A percentile compares a stretch with the other conserved stretches of the same genome.
Evolutionary conservation across 2,888 invertebrate genomes (phyloP).

Genomic region (Mesodorylaimus sp.): DNA sequence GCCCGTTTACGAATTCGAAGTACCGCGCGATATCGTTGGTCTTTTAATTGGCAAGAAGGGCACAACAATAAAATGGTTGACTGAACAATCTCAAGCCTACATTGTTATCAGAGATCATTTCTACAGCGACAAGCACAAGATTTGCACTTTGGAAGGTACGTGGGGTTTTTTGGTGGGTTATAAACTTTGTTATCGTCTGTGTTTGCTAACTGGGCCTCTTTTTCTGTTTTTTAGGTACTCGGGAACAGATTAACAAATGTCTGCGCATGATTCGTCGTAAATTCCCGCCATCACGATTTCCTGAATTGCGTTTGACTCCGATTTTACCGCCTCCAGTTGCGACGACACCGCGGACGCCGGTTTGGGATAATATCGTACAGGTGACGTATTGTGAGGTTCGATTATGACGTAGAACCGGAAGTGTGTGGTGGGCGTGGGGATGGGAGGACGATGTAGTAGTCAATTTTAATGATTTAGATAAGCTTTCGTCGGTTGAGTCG

Average conservation of each 20-base stretch:
- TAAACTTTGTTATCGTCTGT: neutral
- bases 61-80: slow-evolving; percentile 22
- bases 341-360: neutral
- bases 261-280: slow-evolving; percentile 22
- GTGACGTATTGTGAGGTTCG: no score
- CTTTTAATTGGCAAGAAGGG: slow-evolving; percentile 28
- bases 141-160: slow-evolving; percentile 22
- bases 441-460: no score
- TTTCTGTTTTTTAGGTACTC: slow-evolving; percentile 16
- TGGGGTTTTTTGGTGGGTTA: neutral
- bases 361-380: slow-evolving; percentile 2
- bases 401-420: no score
- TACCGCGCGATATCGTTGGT: slow-evolving; percentile 28
- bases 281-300: slow-evolving; percentile 26
- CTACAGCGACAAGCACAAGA: slow-evolving; percentile 15
- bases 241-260: slow-evolving; percentile 27
- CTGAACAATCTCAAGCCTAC: slow-evolving; percentile 1
- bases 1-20: slow-evolving; percentile 29
- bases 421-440: no score
- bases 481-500: no score
- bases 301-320: slow-evolving; percentile 27
- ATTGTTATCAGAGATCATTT: slow-evolving; percentile 8
- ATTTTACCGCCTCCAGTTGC: slow-evolving; percentile 24
- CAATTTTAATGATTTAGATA: no score
- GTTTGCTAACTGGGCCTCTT: neutral